Evolutionary conservation across 1,140 invertebrate species (phyloP), one percentile per base, ranked within the genome.

Genomic region (Listronotus oregonensis): DNA sequence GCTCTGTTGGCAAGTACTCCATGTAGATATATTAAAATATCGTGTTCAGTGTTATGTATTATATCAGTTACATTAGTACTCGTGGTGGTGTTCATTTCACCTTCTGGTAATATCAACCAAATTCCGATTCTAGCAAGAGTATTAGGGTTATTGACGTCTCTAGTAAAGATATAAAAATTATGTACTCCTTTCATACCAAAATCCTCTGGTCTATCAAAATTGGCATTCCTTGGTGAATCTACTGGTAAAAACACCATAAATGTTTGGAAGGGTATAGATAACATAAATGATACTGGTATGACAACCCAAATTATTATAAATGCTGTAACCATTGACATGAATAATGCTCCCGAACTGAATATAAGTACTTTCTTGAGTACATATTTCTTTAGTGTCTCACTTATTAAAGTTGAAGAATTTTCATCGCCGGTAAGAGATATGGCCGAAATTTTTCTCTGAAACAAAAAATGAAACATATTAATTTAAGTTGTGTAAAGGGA

Each of bases 1-100:
- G 68, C 69, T 60, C 76, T 55, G 17, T 73, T 75, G 39, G 70
- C 68, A 5, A 64, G 67, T 12, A 73, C 75, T 32, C 76, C 76
- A 59, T 77, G 76, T 47, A 75, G 68, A 55, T 77, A 71, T 10
- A 77, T 42, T 0, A 77, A 18, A 9, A 76, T 62, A 9, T 57
- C 60, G 17, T 68, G 43, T 11, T 55, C 17, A 31, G 68, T 67
- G 12, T 63, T 66, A 27, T 57, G 15, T 2, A 72, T 12, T 6
- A 70, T 56, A n/a, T 67, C 59, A 1, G 32, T 46, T 32, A 66
- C 51, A 55, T 51, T 70, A 31, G 42, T 51, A 50, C 50, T 46
- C 9, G 51, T 44, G 39, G 65, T 66, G 6, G 4, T 18, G 17
- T 68, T 66, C 6, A 70, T 66, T 18, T 73, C 46, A 5, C 64